Percentiles rank a stretch among this genome's conserved stretches.
phyloP scores from a whole-genome alignment of 2,888 invertebrate genomes.

The Caenorhabditis macrosperma region DNA sequence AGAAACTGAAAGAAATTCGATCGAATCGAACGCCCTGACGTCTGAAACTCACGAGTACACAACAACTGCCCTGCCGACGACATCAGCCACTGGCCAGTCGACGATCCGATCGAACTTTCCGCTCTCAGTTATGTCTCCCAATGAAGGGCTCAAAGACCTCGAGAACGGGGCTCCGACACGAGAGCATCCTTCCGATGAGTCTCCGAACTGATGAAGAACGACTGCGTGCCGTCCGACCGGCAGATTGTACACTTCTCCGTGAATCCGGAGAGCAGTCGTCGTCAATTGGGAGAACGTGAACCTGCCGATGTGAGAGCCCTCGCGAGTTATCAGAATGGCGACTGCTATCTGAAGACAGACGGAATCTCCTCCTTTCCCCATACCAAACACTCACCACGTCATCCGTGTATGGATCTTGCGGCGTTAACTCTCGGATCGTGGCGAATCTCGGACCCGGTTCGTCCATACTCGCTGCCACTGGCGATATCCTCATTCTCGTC shows the following conservation, averaged over 20 bases:
- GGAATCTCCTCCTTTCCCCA: too few relatives aligned
- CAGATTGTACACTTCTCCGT: constrained; percentile 59
- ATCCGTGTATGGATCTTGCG: constrained; percentile 48
- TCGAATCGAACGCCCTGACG: too few relatives aligned
- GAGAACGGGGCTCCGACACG: constrained; percentile 64
- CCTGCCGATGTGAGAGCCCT: constrained; percentile 51
- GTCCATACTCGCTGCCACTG: constrained; percentile 56
- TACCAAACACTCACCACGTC: constrained; percentile 22
- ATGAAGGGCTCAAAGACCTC: constrained; percentile 42
- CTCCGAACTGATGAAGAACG: constrained; percentile 69
- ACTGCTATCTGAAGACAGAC: constrained; percentile 57
- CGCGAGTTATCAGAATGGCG: constrained; percentile 55
- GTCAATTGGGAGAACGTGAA: constrained; percentile 64
- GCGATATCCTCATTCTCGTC: constrained; percentile 23
- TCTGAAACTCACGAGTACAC: constrained; percentile 59
- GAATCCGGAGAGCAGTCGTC: constrained; percentile 57
- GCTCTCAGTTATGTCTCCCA: constrained; percentile 58
- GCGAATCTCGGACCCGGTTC: constrained; percentile 41
- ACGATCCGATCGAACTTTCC: constrained; percentile 62
- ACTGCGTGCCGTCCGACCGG: constrained; percentile 65
- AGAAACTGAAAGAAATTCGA: constrained; percentile 62
- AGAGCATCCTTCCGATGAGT: constrained; percentile 63
- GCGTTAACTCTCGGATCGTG: constrained; percentile 57
- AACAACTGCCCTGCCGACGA: constrained; percentile 66
- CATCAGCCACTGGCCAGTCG: constrained; percentile 67